Evolutionary conservation across 2,888 invertebrate species (phyloP), one percentile per base, ranked within the genome.

Genomic region (Agrypnus murinus): DNA sequence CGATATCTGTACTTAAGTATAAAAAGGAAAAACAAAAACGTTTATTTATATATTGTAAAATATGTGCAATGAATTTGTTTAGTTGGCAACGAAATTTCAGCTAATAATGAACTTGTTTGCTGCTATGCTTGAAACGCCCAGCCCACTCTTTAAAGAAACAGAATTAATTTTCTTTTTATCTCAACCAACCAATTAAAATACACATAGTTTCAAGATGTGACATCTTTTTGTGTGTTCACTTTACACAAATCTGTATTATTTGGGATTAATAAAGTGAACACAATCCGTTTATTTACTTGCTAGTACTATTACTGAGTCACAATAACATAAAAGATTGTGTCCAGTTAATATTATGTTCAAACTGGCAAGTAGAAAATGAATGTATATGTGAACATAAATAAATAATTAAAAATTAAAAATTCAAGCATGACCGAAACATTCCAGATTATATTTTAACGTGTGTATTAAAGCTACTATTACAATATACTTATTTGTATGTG

Each of bases 401-500:
- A 38, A 38, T 53, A 43, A n/a, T n/a, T n/a, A n/a, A n/a, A 58
- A 58, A 58, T n/a, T 12, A 40, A 43, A 58, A 38, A 59, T 65
- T 59, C 46, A 32, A 55, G 50, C 59, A 57, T 65, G 55, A 70
- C 60, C 55, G 70, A 55, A 55, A 38, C 71, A 68, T 69, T 72
- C 68, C 68, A 72, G 59, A 69, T 63, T 69, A 69, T 69, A 62
- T 69, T 68, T 69, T 63, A 69, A 60, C 53, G 34, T 69, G 71
- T 75, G 71, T 77, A 76, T 74, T 65, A 62, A 60, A 72, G 65
- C 65, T 72, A 69, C 50, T 68, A 67, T 77, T 75, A 78, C 78
- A 77, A 82, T 81, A 81, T 79, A 81, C 81, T 82, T 78, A 80
- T 84, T 84, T 83, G 77, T 80, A 80, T 84, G 83, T 83, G 82